Percentiles rank a stretch among this genome's conserved stretches.
These are phyloP conservation scores for Lithophane socia DNA, from an alignment of 2,888 invertebrate genomes.

Conservation along the genomic window DNA sequence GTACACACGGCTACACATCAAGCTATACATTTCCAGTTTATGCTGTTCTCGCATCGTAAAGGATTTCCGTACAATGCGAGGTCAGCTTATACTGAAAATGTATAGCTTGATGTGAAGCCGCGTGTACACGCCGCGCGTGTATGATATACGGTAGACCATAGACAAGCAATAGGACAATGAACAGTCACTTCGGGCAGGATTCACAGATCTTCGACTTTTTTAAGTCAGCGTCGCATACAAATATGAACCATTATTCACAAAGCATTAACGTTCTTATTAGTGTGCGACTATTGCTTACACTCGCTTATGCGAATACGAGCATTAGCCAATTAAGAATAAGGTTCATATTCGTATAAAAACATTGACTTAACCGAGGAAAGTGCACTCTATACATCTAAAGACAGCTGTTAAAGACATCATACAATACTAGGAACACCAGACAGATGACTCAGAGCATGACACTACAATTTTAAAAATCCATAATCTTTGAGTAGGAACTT, in stretches of 20 bases:
- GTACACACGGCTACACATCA: no score
- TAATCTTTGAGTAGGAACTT: conserved; percentile 34
- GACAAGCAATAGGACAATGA: conserved; percentile 16
- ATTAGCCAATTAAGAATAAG: fast-evolving
- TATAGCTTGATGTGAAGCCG: no score
- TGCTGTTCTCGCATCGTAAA: no score
- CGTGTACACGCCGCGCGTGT: no score
- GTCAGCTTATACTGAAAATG: no score
- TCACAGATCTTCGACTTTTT: not conserved
- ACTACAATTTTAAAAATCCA: conserved; percentile 28
- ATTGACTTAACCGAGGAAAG: no score
- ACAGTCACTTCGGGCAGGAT: not conserved
- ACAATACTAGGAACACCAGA: conserved; percentile 52
- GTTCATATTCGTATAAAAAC: not conserved
- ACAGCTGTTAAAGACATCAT: conserved; percentile 39
- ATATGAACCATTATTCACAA: not conserved
- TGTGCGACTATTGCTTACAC: not conserved
- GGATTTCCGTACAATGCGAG: no score
- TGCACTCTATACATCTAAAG: not conserved
- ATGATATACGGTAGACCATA: conserved; percentile 17
- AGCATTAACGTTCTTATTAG: not conserved
- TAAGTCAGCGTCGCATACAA: not conserved
- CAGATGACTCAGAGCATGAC: conserved; percentile 51
- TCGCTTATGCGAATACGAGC: not conserved
- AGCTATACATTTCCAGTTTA: no score